Base-by-base conservation (phyloP, 1,140 invertebrate genomes). In the Ctenoplectra terminalis region DNA sequence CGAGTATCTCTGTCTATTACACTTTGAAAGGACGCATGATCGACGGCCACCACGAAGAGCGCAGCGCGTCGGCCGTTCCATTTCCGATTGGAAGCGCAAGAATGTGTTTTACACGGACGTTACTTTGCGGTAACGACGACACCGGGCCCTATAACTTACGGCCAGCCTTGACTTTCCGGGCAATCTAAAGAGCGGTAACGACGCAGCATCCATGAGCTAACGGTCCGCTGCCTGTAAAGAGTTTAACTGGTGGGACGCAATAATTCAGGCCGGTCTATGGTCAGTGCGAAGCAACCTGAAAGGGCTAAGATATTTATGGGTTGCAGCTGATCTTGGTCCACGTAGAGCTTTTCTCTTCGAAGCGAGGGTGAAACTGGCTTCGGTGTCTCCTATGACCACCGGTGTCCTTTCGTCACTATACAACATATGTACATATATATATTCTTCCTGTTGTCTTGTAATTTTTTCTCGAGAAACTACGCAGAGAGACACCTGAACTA, bases 301-400 rank as follows among this genome's bases (percentile, higher is more conserved):
- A 88, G 86, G 79, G 82, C 85, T 86, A 82, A 80, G 81, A 80
- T 87, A 88, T 88, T 88, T 88, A 88, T 85, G 82, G 71, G 77
- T 79, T 54, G 84, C 85, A 84, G 79, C 82, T 87, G 82, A 84
- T 76, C 71, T 73, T 11, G 29, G 73, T 71, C 56, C 11, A 48
- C 34, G 8, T 29, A 17, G 13, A 67, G 60, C 71, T 83, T 72
- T 56, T 54, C 54, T 58, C 48, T 72, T 48, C 20, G 31, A 1
- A 20, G 8, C 52, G 17, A 74, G 31, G 34, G 60, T 74, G 17
- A 48, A 75, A 75, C 58, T 50, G 3, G 40, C 40, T 23, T 17
- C 46, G 31, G 9, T 66, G n/a, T 54, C 15, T 34, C 13, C 52
- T 50, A 61, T 74, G 34, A 67, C 56, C 40, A 73, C 46, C 54